Evolutionary conservation across 2,113 vertebrate genomes (phyloP), one percentile per base, ranked within the genome.

Genomic region (Urocitellus parryii): DNA sequence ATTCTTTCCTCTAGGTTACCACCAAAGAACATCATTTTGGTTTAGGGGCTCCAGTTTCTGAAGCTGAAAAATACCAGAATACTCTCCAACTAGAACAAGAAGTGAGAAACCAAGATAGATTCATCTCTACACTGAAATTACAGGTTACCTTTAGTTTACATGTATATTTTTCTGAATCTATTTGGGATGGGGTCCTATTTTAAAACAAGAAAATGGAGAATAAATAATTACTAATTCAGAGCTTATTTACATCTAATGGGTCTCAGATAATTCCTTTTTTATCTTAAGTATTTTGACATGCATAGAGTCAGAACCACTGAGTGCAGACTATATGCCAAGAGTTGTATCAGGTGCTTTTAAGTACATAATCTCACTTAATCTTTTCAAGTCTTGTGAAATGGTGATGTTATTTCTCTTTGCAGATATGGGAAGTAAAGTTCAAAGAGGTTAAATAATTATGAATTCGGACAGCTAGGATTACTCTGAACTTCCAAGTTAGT

Each of bases 1-100:
- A 39, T 96, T 96, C 42, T 95, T 90, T 68, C 63, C 24, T 56
- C 82, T 79, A 98, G 97, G 97, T 97, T 95, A 97, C 97, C 97
- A 98, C 96, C 97, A 97, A 97, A 96, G 98, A 98, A 98, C 93
- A 98, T 93, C 94, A 95, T 80, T 96, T 97, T 97, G 96, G 95
- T 95, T 81, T 98, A 97, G 97, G 98, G 97, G 97, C 95, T 97
- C 94, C 90, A 97, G 91, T 89, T 96, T 97, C 93, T 97, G 94
- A 98, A 97, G 94, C 94, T 97, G 97, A 97, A 93, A 98, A 92
- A 97, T 89, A 97, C 39, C 97, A 96, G 93, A 97, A 95, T 95
- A 97, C 92, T 97, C 90, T 95, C 94, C 97, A 97, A 91, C 96
- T 97, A 94, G 96, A 98, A 96, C 92, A 97, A 97, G 97, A 95